Percentiles rank a stretch among this genome's conserved stretches.
Conservation (phyloP, 2,113 vertebrate genomes). For the Cairina moschata region DNA sequence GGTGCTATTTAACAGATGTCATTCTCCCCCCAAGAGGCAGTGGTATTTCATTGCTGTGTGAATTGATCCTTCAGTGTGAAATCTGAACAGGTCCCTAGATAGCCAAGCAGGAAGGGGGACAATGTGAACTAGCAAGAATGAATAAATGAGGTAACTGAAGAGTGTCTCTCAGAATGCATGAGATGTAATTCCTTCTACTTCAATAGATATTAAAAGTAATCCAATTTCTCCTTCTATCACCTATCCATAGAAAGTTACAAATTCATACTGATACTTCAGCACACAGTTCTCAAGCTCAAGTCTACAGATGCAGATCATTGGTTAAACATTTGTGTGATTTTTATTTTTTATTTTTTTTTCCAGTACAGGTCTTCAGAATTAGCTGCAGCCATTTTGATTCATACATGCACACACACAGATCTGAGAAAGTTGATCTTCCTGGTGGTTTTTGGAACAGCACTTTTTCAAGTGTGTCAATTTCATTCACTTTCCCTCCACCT, state of each 20-base stretch:
- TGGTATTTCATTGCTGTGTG: conserved; percentile 53
- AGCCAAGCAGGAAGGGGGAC: not conserved
- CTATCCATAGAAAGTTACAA: not conserved
- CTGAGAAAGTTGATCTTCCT: not conserved
- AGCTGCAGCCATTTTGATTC: not conserved
- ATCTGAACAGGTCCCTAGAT: conserved; percentile 49
- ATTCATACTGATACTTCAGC: not conserved
- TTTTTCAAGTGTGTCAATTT: not conserved
- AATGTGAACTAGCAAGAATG: not conserved
- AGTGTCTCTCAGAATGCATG: not conserved
- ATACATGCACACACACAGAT: not conserved
- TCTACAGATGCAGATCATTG: not conserved
- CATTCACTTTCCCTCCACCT: not conserved
- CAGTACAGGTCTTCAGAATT: not conserved
- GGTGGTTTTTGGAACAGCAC: not conserved
- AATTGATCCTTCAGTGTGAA: conserved; percentile 56
- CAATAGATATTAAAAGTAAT: not conserved
- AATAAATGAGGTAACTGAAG: conserved; percentile 36
- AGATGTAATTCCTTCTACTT: conserved; percentile 1
- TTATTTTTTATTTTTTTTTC: not conserved
- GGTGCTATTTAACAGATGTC: conserved; percentile 58
- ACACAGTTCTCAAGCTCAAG: not conserved
- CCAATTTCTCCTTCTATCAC: not conserved
- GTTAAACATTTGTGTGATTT: not conserved
- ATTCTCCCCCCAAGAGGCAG: conserved; percentile 16